Percentiles rank a stretch among this genome's conserved stretches.
These are phyloP conservation scores for Dascillus cervinus DNA, from an alignment of 2,888 invertebrate species.

Conservation along the genomic window DNA sequence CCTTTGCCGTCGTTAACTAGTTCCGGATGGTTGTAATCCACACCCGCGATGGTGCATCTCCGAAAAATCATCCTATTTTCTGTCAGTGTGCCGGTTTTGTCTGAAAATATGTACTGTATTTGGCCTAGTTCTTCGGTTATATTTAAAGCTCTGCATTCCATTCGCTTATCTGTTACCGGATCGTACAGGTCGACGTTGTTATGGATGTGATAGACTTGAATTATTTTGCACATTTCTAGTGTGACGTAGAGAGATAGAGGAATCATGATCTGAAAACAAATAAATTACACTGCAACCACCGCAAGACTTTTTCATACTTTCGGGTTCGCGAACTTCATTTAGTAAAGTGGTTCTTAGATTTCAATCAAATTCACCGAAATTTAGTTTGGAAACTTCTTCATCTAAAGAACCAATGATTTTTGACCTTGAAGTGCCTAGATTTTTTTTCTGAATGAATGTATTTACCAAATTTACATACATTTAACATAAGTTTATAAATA, in stretches of 20 bases:
- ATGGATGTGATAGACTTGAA: slow-evolving; percentile 93
- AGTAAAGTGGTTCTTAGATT: too few species aligned
- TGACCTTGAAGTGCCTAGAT: too few species aligned
- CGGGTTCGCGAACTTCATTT: too few species aligned
- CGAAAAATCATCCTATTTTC: slow-evolving; percentile 97
- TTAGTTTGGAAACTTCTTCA: too few species aligned
- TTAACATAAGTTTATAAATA: too few species aligned
- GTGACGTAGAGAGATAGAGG: slow-evolving; percentile 95
- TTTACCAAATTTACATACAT: too few species aligned
- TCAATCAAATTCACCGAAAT: too few species aligned
- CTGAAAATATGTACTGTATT: slow-evolving; percentile 89
- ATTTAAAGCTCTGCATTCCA: slow-evolving; percentile 89
- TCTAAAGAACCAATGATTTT: too few species aligned
- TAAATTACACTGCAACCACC: too few species aligned
- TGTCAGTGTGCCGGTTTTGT: slow-evolving; percentile 96
- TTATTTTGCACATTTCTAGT: slow-evolving; percentile 90
- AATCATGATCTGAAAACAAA: slow-evolving; percentile 72
- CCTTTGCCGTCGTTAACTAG: slow-evolving; percentile 53
- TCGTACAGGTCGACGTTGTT: slow-evolving; percentile 85
- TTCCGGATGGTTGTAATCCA: slow-evolving; percentile 80
- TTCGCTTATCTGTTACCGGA: slow-evolving; percentile 67
- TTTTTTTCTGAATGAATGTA: too few species aligned
- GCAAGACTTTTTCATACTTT: too few species aligned
- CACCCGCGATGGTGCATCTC: slow-evolving; percentile 79
- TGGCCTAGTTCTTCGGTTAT: slow-evolving; percentile 97